phyloP scores from a whole-genome alignment of 2,797 vertebrate species.

The Manis crassicaudata region DNA sequence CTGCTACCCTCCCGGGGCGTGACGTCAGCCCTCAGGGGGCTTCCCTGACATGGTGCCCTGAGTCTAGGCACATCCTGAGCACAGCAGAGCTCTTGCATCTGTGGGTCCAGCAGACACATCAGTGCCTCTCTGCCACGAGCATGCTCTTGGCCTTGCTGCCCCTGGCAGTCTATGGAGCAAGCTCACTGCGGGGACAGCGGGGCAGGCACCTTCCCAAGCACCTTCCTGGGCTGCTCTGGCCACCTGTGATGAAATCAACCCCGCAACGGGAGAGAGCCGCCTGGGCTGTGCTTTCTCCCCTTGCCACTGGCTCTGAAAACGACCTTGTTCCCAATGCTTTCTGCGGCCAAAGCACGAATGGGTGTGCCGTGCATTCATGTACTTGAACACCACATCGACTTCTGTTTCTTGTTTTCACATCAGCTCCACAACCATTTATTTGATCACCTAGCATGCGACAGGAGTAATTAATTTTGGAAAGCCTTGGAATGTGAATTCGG shows the following conservation, averaged over 20 bases:
- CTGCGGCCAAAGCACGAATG: background rate
- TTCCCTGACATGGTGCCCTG: background rate
- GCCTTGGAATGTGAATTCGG: background rate
- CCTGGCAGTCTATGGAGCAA: background rate
- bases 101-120: background rate
- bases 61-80: background rate
- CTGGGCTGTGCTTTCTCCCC: accelerated
- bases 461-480: background rate
- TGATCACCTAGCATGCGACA: background rate
- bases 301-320: background rate
- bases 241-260: background rate
- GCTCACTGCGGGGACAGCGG: background rate
- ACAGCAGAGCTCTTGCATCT: background rate
- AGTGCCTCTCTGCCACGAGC: background rate
- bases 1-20: background rate
- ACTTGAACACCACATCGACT: background rate
- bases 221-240: background rate
- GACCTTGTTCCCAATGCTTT: background rate
- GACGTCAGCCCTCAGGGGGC: background rate
- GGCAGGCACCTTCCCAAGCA: background rate
- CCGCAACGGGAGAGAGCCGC: background rate
- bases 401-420: background rate
- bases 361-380: accelerated
- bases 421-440: background rate
- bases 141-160: background rate